Evolutionary conservation across 2,888 invertebrate genomes (phyloP).

Genomic region (Sabatieria punctata): DNA sequence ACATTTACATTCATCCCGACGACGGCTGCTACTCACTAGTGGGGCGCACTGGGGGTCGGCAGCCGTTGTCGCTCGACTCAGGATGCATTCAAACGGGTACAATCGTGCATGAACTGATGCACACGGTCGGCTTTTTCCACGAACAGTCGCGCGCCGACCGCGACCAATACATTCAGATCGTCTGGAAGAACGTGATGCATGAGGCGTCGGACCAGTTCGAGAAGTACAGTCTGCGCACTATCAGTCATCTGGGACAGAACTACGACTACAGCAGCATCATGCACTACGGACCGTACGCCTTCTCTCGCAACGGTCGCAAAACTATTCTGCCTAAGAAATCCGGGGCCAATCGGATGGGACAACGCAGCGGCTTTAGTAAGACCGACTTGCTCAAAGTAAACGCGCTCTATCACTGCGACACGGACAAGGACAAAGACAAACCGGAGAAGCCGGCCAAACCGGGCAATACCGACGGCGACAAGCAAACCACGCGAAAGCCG

Average conservation of each 20-base stretch:
- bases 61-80: constrained; percentile 37
- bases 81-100: constrained; percentile 26
- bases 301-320: constrained; percentile 17
- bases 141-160: constrained; percentile 33
- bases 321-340: constrained; percentile 28
- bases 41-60: constrained; percentile 50
- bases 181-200: constrained; percentile 31
- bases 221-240: constrained; percentile 25
- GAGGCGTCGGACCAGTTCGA: constrained; percentile 32
- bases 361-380: constrained; percentile 32
- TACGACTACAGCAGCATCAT: constrained; percentile 26
- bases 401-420: constrained; percentile 33
- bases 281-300: constrained; percentile 33
- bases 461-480: not conserved
- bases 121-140: constrained; percentile 26
- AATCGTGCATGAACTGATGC: not conserved
- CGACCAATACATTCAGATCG: constrained; percentile 34
- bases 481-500: not conserved
- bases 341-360: constrained; percentile 33
- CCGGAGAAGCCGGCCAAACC: not conserved
- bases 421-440: not conserved
- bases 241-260: constrained; percentile 21
- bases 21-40: constrained; percentile 57
- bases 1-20: constrained; percentile 41
- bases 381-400: constrained; percentile 34